These are phyloP conservation scores for Calonectris borealis DNA, from an alignment of 2,113 vertebrate species.

Conservation along the genomic window DNA sequence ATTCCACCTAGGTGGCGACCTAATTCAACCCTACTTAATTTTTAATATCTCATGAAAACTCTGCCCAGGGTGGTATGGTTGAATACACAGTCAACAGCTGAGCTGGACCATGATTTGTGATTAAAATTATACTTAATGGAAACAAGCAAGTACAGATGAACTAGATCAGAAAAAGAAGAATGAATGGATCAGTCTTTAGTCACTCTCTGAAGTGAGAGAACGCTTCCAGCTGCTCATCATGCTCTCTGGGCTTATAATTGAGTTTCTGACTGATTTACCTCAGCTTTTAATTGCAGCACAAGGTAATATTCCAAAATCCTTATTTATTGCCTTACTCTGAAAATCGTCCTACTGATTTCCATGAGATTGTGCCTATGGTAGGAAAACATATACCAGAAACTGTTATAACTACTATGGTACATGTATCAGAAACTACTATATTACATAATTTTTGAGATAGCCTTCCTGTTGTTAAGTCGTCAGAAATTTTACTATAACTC, in stretches of 20 bases:
- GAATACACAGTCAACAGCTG: not conserved
- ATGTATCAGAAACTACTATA: not conserved
- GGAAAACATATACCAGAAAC: not conserved
- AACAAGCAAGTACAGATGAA: not conserved
- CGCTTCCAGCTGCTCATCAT: not conserved
- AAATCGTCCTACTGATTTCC: not conserved
- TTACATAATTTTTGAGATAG: not conserved
- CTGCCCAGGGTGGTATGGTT: not conserved
- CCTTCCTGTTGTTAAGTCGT: not conserved
- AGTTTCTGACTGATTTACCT: not conserved
- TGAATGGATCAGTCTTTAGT: not conserved
- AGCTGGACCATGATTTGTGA: not conserved
- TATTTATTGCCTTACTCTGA: not conserved
- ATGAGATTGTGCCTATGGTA: not conserved
- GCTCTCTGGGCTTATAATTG: not conserved
- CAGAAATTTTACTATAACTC: not conserved
- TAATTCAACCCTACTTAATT: conserved; percentile 1
- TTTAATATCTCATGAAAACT: conserved; percentile 8
- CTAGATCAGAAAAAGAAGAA: not conserved
- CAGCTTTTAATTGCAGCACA: not conserved
- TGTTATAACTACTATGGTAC: not conserved
- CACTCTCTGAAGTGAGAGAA: not conserved
- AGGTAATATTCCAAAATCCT: not conserved
- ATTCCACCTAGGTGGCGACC: not conserved
- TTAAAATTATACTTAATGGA: not conserved